Evolutionary conservation across 2,113 vertebrate genomes (phyloP).

Genomic region (Atrichornis clamosus): DNA sequence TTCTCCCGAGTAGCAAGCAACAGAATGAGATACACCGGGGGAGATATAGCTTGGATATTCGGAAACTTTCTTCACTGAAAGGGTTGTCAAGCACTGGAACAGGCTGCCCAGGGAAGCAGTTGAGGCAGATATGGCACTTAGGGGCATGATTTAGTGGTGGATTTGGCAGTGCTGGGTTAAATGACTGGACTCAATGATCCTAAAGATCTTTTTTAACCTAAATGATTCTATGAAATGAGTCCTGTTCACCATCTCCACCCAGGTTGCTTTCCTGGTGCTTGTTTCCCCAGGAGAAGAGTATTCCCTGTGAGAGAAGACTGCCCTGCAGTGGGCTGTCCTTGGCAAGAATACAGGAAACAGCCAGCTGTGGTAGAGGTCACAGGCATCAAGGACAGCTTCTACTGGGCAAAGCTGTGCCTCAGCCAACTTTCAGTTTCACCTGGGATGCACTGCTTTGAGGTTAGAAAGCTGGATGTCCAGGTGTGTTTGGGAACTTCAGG

Average conservation of each 20-base stretch:
- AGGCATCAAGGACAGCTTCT: not conserved
- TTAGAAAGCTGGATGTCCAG: not conserved
- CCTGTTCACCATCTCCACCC: not conserved
- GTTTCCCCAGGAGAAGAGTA: not conserved
- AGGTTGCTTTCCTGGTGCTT: not conserved
- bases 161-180: not conserved
- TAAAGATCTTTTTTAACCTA: not conserved
- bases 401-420: not conserved
- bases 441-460: accelerated
- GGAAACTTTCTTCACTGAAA: not conserved
- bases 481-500: not conserved
- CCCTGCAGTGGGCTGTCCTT: not conserved
- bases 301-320: no score
- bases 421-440: not conserved
- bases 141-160: not conserved
- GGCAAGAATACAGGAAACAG: not conserved
- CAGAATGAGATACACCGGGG: not conserved
- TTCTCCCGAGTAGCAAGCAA: not conserved
- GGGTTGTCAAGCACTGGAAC: not conserved
- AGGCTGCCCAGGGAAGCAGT: not conserved
- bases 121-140: not conserved
- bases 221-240: not conserved
- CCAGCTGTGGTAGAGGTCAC: not conserved
- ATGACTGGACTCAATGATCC: not conserved
- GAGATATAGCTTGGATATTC: not conserved